Evolutionary conservation across 2,113 vertebrate genomes (phyloP).

Genomic region (Hemicordylus capensis): DNA sequence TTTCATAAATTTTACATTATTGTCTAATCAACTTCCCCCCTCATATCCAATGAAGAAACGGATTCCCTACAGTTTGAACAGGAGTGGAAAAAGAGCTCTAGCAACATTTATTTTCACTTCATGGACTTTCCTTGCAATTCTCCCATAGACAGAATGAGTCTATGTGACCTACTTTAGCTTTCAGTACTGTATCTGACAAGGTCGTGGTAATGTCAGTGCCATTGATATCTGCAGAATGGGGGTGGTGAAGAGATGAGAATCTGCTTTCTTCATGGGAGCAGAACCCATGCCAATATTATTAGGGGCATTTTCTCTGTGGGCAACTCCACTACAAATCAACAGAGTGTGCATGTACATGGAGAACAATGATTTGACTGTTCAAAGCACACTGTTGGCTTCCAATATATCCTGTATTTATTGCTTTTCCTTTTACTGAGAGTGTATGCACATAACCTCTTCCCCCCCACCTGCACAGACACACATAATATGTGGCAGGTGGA

Average conservation of each 20-base stretch:
- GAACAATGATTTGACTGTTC: not conserved
- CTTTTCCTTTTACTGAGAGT: conserved; percentile 7
- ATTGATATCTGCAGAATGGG: not conserved
- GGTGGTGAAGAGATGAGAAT: not conserved
- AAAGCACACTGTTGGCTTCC: conserved; percentile 5
- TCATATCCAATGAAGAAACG: not conserved
- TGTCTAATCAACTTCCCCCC: not conserved
- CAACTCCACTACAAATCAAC: conserved; percentile 17
- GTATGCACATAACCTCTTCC: not conserved
- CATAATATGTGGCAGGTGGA: not conserved
- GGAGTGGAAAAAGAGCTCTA: not conserved
- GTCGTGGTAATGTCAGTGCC: accelerated
- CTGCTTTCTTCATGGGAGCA: conserved; percentile 18
- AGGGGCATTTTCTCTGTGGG: not conserved
- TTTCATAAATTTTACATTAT: not conserved
- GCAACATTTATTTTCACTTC: not conserved
- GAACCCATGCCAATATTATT: not conserved
- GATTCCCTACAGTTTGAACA: too few species aligned
- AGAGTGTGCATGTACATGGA: not conserved
- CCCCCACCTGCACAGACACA: not conserved
- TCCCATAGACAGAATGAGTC: not conserved
- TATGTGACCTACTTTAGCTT: not conserved
- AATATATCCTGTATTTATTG: not conserved
- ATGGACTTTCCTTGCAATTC: not conserved
- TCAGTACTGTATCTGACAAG: not conserved